phyloP scores from a whole-genome alignment of 2,797 vertebrate species.

The Sparidentex hasta region DNA sequence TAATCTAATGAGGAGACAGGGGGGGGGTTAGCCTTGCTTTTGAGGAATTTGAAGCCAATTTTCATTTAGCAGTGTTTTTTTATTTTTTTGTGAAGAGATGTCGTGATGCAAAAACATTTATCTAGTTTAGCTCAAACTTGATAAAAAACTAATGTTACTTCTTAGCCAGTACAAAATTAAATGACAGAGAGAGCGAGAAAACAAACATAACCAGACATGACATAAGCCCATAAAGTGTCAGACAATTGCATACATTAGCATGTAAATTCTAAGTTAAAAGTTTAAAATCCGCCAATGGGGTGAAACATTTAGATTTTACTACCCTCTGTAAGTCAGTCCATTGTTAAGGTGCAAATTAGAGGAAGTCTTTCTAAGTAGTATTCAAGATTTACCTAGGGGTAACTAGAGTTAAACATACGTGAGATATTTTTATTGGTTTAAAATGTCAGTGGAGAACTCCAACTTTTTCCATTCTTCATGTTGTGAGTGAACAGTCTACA shows the following conservation, averaged over 20 bases:
- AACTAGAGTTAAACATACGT: neutral
- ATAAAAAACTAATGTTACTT: neutral
- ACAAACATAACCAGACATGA: neutral
- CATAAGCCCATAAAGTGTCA: neutral
- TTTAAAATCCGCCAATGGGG: neutral
- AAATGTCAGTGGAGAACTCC: neutral
- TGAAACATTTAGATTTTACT: neutral
- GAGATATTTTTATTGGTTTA: neutral
- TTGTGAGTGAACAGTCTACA: neutral
- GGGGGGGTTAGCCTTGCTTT: neutral
- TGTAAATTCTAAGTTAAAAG: neutral
- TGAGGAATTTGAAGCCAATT: slow-evolving; percentile 14
- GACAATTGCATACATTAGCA: neutral
- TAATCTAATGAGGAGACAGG: slow-evolving; percentile 2
- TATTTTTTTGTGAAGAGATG: neutral
- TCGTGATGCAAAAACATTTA: neutral
- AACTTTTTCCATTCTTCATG: neutral
- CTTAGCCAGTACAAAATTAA: neutral
- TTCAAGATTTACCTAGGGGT: neutral
- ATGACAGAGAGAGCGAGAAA: neutral
- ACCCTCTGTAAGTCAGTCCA: neutral
- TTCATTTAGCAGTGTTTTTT: slow-evolving; percentile 16
- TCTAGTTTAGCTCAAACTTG: neutral
- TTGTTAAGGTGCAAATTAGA: neutral
- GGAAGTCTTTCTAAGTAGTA: neutral